A percentile compares a stretch with the other conserved stretches of the same genome.
Evolutionary conservation across 2,113 vertebrate species (phyloP).

Genomic region (Rhinolophus ferrumequinum): DNA sequence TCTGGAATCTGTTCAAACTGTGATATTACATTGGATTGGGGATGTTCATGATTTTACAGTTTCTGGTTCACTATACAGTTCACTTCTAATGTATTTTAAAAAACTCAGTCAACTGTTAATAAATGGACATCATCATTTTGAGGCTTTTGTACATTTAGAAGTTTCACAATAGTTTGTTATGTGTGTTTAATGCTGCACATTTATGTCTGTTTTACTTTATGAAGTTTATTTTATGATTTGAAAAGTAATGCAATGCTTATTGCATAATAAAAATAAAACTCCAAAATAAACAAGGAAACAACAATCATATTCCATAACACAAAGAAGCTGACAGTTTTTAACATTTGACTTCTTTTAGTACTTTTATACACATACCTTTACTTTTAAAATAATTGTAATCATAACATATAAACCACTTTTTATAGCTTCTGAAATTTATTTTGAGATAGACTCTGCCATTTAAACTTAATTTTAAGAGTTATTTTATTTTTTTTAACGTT

Average conservation of each 20-base stretch:
- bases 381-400: not conserved
- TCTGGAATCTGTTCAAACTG: not conserved
- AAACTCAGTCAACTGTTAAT: not conserved
- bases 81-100: not conserved
- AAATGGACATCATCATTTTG: not conserved
- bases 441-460: not conserved
- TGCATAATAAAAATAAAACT: not conserved
- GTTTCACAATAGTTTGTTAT: not conserved
- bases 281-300: not conserved
- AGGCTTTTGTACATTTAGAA: not conserved
- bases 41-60: not conserved
- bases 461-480: not conserved
- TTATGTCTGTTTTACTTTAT: not conserved
- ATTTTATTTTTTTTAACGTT: not conserved
- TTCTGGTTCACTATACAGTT: not conserved
- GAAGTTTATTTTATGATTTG: conserved; percentile 13
- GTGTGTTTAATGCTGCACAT: not conserved
- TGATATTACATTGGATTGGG: not conserved
- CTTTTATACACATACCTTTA: not conserved
- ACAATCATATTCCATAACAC: not conserved
- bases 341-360: not conserved
- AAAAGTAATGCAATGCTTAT: not conserved
- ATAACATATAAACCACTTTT: conserved; percentile 1
- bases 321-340: not conserved
- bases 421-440: not conserved